phyloP scores from a whole-genome alignment of 2,888 invertebrate species.

The Scaptomyza tumidula region DNA sequence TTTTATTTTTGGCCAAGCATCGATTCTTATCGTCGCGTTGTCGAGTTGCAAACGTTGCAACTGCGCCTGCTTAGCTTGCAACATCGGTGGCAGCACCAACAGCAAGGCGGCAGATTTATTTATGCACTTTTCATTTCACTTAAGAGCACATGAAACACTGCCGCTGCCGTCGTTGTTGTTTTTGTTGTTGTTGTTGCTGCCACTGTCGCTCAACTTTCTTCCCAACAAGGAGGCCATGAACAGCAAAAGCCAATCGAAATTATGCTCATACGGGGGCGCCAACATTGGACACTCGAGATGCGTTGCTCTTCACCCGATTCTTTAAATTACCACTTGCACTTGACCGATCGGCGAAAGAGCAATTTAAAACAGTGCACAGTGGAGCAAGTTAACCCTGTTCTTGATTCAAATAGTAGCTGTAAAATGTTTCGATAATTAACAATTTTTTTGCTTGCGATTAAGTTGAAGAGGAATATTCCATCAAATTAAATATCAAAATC shows the following conservation, averaged over 20 bases:
- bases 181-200: conserved; percentile 12
- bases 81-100: conserved; percentile 2
- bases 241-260: conserved; percentile 33
- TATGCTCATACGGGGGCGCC: conserved; percentile 72
- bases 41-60: conserved; percentile 25
- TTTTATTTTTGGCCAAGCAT: conserved; percentile 36
- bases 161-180: conserved; percentile 34
- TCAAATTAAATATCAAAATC: too few species aligned
- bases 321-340: conserved; percentile 79
- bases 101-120: conserved; percentile 69
- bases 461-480: too few species aligned
- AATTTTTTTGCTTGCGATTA: too few species aligned
- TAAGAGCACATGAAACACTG: conserved; percentile 72
- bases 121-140: conserved; percentile 79
- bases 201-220: conserved; percentile 67
- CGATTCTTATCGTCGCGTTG: conserved; percentile 66
- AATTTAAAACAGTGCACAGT: conserved; percentile 41
- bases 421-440: too few species aligned
- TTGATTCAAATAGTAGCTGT: not conserved
- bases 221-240: conserved; percentile 15
- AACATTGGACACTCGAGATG: conserved; percentile 64
- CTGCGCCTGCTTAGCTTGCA: conserved; percentile 16
- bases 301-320: conserved; percentile 62
- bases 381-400: conserved; percentile 4
- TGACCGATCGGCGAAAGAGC: conserved; percentile 60